These are phyloP conservation scores for Drosophila sechellia DNA, from an alignment of 1,140 invertebrate genomes.

Conservation along the genomic window DNA sequence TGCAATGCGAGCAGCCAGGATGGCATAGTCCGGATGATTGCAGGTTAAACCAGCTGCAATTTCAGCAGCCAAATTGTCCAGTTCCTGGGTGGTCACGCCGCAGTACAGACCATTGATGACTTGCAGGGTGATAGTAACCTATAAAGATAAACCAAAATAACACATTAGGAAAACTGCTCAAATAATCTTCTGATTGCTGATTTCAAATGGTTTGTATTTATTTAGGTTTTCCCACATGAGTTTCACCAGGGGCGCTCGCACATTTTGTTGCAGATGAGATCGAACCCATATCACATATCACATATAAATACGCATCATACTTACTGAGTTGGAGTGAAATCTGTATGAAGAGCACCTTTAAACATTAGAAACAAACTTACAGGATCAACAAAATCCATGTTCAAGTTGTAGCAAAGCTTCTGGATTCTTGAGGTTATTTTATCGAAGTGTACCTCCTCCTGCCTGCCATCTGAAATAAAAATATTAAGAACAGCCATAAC, in stretches of 20 bases:
- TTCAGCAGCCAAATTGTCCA: constrained; percentile 99
- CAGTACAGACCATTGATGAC: constrained; percentile 97
- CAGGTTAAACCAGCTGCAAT: constrained; percentile 98
- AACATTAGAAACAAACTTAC: constrained; percentile 86
- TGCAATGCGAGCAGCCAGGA: constrained; percentile 97
- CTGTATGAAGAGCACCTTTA: not conserved
- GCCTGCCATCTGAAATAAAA: constrained; percentile 90
- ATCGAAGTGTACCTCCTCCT: constrained; percentile 97
- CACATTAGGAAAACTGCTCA: not conserved
- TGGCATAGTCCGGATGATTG: constrained; percentile 98
- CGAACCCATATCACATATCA: too few relatives aligned
- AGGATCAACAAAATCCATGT: constrained; percentile 98
- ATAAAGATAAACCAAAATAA: not conserved
- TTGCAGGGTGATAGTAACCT: constrained; percentile 93
- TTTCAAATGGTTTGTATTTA: not conserved
- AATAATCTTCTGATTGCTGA: not conserved
- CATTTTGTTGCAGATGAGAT: too few relatives aligned
- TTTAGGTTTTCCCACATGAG: too few relatives aligned
- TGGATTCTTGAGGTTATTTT: constrained; percentile 98
- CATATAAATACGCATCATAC: not conserved
- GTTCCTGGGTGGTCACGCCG: constrained; percentile 97
- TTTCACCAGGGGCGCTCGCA: not conserved
- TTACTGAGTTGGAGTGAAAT: not conserved
- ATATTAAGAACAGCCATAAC: not conserved
- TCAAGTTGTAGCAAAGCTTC: constrained; percentile 97